phyloP scores from a whole-genome alignment of 1,140 invertebrate genomes.

The Dermatophagoides farinae region DNA sequence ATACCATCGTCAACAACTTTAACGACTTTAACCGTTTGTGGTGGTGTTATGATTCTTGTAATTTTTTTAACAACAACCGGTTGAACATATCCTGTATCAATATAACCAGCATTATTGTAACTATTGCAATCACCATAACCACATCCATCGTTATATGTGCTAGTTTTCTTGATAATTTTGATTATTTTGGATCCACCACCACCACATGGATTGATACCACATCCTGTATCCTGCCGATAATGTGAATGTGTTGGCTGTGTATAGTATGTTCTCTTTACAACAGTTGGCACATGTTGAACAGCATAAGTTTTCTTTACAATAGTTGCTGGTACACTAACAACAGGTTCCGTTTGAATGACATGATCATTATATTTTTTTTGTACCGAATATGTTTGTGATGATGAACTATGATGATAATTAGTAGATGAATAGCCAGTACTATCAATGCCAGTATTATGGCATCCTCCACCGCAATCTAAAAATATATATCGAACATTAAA shows the following conservation, averaged over 20 bases:
- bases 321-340: neutral
- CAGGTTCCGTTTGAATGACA: no score
- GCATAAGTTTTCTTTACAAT: neutral
- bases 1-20: neutral
- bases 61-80: neutral
- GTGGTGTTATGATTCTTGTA: neutral
- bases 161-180: conserved; percentile 1
- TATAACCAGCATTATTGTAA: neutral
- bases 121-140: neutral
- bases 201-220: neutral
- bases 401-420: neutral
- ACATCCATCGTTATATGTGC: neutral
- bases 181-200: conserved; percentile 2
- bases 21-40: neutral
- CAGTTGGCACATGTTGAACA: neutral
- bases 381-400: neutral
- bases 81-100: neutral
- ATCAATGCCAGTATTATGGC: neutral
- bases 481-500: neutral
- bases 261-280: neutral
- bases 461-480: neutral
- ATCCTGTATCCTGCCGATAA: neutral
- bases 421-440: neutral
- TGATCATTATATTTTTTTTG: no score
- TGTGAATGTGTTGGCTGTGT: neutral